Evolutionary conservation across 2,113 vertebrate genomes (phyloP).

Genomic region (Abramis brama): DNA sequence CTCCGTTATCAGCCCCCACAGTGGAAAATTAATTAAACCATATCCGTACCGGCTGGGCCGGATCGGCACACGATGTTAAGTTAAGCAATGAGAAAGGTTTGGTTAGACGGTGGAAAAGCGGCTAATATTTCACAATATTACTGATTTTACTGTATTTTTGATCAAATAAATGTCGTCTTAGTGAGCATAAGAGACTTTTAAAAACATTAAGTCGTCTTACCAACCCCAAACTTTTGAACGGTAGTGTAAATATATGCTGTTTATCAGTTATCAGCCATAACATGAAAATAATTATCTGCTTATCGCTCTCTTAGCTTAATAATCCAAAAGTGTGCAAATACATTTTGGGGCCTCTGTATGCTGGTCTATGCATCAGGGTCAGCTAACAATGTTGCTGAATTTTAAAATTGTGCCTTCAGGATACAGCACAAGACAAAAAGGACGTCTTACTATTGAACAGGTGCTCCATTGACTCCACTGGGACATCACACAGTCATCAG

Average conservation of each 20-base stretch:
- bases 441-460: conserved; percentile 83
- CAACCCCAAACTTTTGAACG: not conserved
- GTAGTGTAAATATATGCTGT: not conserved
- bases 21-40: too few relatives aligned
- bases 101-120: too few relatives aligned
- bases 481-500: conserved; percentile 87
- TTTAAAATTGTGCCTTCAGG: not conserved
- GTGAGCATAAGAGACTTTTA: not conserved
- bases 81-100: too few relatives aligned
- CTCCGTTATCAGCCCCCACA: too few relatives aligned
- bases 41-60: too few relatives aligned
- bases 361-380: not conserved
- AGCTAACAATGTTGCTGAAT: not conserved
- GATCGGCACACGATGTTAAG: too few relatives aligned
- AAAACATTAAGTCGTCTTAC: not conserved
- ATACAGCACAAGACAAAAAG: not conserved
- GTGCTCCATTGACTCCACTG: conserved; percentile 89
- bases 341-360: not conserved
- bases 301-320: not conserved
- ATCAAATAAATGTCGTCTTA: not conserved
- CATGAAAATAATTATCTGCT: not conserved
- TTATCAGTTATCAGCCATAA: not conserved
- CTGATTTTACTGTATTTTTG: not conserved
- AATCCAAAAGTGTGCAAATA: not conserved
- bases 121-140: not conserved